Conservation (phyloP, 2,113 vertebrate species). For the Ursus arctos region DNA sequence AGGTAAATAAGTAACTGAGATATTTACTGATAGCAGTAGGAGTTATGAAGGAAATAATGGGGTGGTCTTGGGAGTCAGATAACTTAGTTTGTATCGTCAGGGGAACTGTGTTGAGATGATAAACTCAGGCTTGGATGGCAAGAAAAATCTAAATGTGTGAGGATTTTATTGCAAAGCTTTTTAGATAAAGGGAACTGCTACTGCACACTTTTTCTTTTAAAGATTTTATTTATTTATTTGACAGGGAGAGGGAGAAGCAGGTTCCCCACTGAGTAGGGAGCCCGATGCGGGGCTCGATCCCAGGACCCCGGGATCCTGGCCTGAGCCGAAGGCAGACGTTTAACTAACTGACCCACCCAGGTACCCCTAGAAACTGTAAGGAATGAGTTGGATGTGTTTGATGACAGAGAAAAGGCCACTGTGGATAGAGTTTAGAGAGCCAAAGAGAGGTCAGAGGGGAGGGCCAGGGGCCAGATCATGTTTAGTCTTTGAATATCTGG, state of each 20-base stretch:
- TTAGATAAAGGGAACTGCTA: background rate
- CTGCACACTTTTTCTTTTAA: background rate
- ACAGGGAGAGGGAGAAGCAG: too few relatives aligned
- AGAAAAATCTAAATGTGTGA: background rate
- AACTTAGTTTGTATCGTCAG: background rate
- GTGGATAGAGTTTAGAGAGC: background rate
- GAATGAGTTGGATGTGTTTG: background rate
- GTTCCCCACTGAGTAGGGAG: too few relatives aligned
- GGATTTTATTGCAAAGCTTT: background rate
- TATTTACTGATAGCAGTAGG: background rate
- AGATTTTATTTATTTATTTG: too few relatives aligned
- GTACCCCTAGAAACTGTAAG: background rate
- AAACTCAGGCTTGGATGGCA: background rate
- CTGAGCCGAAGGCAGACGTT: too few relatives aligned
- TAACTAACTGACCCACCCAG: too few relatives aligned
- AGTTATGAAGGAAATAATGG: background rate
- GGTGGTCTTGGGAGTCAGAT: background rate
- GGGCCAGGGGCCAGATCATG: background rate
- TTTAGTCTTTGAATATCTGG: background rate
- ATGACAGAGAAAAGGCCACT: background rate
- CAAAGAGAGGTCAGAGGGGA: background rate
- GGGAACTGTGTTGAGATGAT: background rate
- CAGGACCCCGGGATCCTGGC: too few relatives aligned
- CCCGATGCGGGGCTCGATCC: too few relatives aligned
- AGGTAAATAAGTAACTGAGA: background rate